Base-by-base conservation (phyloP, 2,797 vertebrate genomes). In the Danio jaintianensis region DNA sequence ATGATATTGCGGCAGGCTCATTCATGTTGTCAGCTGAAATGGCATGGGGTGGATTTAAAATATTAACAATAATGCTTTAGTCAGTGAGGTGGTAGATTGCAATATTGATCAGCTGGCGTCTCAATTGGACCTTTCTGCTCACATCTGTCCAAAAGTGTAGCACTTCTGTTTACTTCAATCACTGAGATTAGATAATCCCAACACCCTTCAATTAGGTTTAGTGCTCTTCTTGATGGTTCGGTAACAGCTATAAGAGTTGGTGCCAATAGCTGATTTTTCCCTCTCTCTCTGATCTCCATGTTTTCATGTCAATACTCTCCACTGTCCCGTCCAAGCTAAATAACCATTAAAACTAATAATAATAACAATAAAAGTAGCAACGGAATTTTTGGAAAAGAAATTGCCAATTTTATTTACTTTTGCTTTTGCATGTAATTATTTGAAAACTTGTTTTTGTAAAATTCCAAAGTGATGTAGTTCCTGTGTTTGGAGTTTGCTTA, bases 21-120 rank as follows among this genome's bases (percentile, higher is more conserved):
- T 81, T 81, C 13, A 59, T 47, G 45, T 69, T 75, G 45, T 50
- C 63, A 59, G 53, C 66, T 81, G n/a, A 81, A 81, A 75, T 50
- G 15, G 42, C 63, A 68, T 43, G 20, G 62, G 18, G 29, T 71
- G 67, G 66, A 52, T 79, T 52, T 63, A 69, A 75, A 75, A 15
- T 45, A 69, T 81, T 81, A 75, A 50, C 42, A 45, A 59, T 52
- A 69, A 70, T 59, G 63, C 72, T 75, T 6, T 18, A 59, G 72
- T 61, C 73, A 69, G 47, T 75, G 56, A 29, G 36, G 66, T 81
- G 72, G 45, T 53, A 76, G 45, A 81, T 81, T 75, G 72, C 7
- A 13, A 12, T 74, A 81, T 75, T 62, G 79, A 81, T 81, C 42
- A 53, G 38, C 4, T 38, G 8, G 50, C 42, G 43, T 74, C 63